A percentile compares a stretch with the other conserved stretches of the same genome.
Conservation (phyloP, 2,888 invertebrate genomes). For the Anarsia innoxiella region DNA sequence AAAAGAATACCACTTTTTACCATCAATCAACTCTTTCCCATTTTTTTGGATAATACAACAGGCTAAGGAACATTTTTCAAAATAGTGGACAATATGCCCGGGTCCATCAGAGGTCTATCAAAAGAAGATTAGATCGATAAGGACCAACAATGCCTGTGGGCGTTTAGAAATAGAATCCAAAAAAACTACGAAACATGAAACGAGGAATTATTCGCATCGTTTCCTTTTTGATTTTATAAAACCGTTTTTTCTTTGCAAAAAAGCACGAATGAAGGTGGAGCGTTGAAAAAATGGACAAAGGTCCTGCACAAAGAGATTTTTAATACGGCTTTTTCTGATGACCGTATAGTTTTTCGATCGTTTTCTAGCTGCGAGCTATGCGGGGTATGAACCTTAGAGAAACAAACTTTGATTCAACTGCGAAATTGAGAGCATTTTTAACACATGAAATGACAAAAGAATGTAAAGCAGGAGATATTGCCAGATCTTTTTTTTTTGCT, state of each 20-base stretch:
- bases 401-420: too few relatives aligned
- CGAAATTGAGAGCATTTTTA: too few relatives aligned
- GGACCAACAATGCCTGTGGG: constrained; percentile 60
- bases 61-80: constrained; percentile 29
- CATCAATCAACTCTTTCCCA: constrained; percentile 61
- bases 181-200: constrained; percentile 68
- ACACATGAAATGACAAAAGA: too few relatives aligned
- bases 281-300: constrained; percentile 65
- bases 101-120: constrained; percentile 71
- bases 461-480: too few relatives aligned
- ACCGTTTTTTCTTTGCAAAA: constrained; percentile 69
- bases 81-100: constrained; percentile 56
- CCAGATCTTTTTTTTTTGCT: too few relatives aligned
- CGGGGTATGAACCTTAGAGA: constrained; percentile 4
- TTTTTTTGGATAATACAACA: constrained; percentile 28
- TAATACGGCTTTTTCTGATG: constrained; percentile 54
- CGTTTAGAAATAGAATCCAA: constrained; percentile 49
- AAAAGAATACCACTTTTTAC: constrained; percentile 11
- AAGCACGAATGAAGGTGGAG: constrained; percentile 61
- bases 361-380: constrained; percentile 1
- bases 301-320: constrained; percentile 57
- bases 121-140: constrained; percentile 70
- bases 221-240: constrained; percentile 68
- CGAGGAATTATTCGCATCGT: constrained; percentile 74
- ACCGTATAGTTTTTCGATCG: constrained; percentile 46